Evolutionary conservation across 2,797 vertebrate genomes (phyloP), one percentile per base, ranked within the genome.

Genomic region (Syndactyla subalaris): DNA sequence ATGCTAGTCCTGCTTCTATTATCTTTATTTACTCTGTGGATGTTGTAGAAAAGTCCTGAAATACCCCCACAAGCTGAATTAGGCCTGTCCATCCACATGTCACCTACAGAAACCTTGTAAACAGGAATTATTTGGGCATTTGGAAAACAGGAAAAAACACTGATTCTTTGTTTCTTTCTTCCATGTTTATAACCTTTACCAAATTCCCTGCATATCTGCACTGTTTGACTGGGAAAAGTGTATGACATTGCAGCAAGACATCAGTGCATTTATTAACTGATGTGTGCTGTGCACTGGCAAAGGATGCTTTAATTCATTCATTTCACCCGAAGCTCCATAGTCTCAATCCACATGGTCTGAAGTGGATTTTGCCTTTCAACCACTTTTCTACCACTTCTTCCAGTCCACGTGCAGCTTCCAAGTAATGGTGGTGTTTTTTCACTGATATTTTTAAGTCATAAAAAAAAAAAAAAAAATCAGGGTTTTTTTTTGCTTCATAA

Each of bases 51-150:
- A 68, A 30, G 43, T 72, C 49, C 68, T 83, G 57, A 80, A 80
- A 92, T 61, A 58, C 43, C 20, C 12, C 43, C 39, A 38, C 65
- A 67, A 73, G 61, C 45, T 73, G 71, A 84, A 7, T 19, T 76
- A 66, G 0, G 7, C 45, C 45, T 41, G 2, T 20, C 23, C 30
- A 10, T n/a, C 54, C 54, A 45, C 32, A 21, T 0, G 0, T 10
- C 57, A 22, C 48, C 59, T 73, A 63, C 15, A 39, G 21, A 62
- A 79, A 51, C 30, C 45, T 57, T 26, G 16, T 48, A 57, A 90
- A 70, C 20, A 92, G 57, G 46, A 89, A 54, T 39, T 66, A 32
- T 12, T 27, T 23, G 46, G 49, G 45, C 38, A 71, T 74, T 89
- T 46, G 78, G 43, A 41, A 57, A 71, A 48, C 34, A 85, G n/a